Evolutionary conservation across 2,888 invertebrate species (phyloP).

Genomic region (Leuctra nigra): DNA sequence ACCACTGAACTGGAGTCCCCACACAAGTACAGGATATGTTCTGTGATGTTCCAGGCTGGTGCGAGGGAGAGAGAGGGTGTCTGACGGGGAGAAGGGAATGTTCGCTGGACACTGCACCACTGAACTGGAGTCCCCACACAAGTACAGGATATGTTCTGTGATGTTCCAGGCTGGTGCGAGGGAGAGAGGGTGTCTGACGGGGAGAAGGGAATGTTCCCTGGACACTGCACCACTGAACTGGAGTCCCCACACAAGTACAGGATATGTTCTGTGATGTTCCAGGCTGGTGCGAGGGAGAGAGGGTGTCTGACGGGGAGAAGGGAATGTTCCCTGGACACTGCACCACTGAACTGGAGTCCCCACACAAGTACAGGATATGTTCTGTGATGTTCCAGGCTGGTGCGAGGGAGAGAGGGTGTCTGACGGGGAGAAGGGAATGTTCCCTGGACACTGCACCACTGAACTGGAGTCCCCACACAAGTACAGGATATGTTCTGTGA

Average conservation of each 20-base stretch:
- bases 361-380: neutral
- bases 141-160: too few species aligned
- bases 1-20: neutral
- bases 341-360: neutral
- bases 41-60: too few species aligned
- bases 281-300: constrained; percentile 11
- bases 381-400: too few species aligned
- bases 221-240: neutral
- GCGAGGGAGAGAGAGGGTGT: too few species aligned
- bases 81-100: too few species aligned
- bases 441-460: neutral
- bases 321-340: neutral
- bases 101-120: too few species aligned
- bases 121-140: too few species aligned
- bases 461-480: constrained; percentile 1
- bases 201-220: constrained; percentile 1
- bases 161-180: constrained; percentile 12
- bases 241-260: neutral
- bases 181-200: constrained; percentile 3
- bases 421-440: neutral
- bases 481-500: too few species aligned
- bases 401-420: constrained; percentile 6
- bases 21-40: too few species aligned
- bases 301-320: neutral
- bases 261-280: too few species aligned